Conservation (phyloP, 1,140 invertebrate genomes). For the Belonocnema kinseyi region DNA sequence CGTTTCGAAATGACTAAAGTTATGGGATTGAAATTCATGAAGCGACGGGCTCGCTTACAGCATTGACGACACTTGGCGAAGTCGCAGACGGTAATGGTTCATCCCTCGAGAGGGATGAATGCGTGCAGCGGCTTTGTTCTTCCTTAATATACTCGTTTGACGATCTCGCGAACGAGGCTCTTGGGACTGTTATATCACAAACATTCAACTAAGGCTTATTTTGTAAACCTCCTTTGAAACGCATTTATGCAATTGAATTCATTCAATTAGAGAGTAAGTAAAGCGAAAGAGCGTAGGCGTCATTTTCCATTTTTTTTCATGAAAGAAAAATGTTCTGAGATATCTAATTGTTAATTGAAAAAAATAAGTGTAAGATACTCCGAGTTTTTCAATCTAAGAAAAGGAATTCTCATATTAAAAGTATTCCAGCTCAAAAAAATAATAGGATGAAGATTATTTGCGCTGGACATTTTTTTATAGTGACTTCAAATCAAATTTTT, state of each 20-base stretch:
- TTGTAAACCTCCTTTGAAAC: slow-evolving; percentile 6
- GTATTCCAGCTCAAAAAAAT: too few species aligned
- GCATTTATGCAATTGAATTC: slow-evolving; percentile 15
- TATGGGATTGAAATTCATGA: slow-evolving; percentile 31
- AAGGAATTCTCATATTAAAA: too few species aligned
- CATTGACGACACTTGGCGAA: slow-evolving; percentile 15
- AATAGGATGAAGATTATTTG: too few species aligned
- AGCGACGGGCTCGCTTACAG: slow-evolving; percentile 18
- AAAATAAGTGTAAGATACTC: too few species aligned
- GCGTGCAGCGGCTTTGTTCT: slow-evolving; percentile 27
- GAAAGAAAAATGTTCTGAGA: too few species aligned
- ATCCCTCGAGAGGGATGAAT: slow-evolving; percentile 22
- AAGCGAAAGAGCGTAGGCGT: too few species aligned
- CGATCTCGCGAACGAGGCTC: slow-evolving; percentile 3
- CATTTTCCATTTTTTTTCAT: too few species aligned
- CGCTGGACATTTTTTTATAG: too few species aligned
- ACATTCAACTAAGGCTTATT: slow-evolving; percentile 12
- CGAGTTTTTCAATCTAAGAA: too few species aligned
- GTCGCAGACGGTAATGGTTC: slow-evolving; percentile 5
- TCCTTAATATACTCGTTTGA: slow-evolving; percentile 30
- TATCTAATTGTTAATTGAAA: too few species aligned
- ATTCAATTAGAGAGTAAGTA: background rate
- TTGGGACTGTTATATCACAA: slow-evolving; percentile 7
- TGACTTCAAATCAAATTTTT: too few species aligned
- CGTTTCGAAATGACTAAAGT: slow-evolving; percentile 22